These are phyloP conservation scores for Pterocles gutturalis DNA, from an alignment of 2,113 vertebrate species.

Conservation along the genomic window DNA sequence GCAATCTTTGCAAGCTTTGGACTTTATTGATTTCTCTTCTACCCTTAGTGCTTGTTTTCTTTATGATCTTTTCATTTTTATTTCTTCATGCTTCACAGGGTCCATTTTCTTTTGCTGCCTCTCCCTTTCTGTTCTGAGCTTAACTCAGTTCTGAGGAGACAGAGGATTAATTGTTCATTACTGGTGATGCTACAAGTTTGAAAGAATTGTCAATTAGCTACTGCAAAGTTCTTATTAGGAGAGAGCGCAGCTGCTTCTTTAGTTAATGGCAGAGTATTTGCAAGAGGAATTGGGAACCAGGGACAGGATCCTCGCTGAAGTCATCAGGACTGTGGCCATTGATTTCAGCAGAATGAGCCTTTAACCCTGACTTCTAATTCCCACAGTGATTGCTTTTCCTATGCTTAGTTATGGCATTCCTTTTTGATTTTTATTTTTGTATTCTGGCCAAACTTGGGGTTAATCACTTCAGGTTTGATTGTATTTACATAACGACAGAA, in stretches of 20 bases:
- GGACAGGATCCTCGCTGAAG: background rate
- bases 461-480: background rate
- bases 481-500: background rate
- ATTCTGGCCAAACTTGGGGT: background rate
- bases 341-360: background rate
- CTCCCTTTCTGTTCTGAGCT: slow-evolving; percentile 24
- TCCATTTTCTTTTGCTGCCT: slow-evolving; percentile 49
- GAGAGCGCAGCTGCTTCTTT: background rate
- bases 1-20: slow-evolving; percentile 13
- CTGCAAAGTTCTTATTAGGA: slow-evolving; percentile 22
- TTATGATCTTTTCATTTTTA: slow-evolving; percentile 62
- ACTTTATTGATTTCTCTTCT: slow-evolving; percentile 57
- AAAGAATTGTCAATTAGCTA: slow-evolving; percentile 26
- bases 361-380: background rate
- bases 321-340: background rate
- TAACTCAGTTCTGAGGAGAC: background rate
- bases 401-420: background rate
- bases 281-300: background rate
- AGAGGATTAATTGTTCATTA: slow-evolving; percentile 59
- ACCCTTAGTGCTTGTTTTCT: slow-evolving; percentile 56
- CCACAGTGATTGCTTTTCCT: background rate
- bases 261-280: background rate
- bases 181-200: slow-evolving; percentile 35
- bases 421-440: background rate
- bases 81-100: slow-evolving; percentile 59